These are phyloP conservation scores for Alcis repandata DNA, from an alignment of 2,888 invertebrate genomes.

Conservation along the genomic window DNA sequence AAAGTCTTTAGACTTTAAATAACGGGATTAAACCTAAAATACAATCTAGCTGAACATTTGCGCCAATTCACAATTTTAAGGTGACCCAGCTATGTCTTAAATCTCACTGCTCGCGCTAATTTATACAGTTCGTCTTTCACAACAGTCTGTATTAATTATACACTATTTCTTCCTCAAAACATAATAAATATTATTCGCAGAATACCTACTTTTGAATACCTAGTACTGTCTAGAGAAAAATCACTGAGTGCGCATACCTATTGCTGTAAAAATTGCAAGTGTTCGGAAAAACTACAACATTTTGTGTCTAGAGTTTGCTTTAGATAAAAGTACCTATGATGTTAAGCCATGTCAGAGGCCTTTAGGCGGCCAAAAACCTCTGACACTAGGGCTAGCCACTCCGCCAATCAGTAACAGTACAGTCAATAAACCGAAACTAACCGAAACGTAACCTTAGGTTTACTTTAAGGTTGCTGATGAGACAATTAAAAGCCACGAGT, in stretches of 20 bases:
- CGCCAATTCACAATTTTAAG: slow-evolving; percentile 21
- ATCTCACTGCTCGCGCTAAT: slow-evolving; percentile 37
- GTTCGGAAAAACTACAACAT: too few relatives aligned
- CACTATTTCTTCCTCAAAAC: slow-evolving; percentile 40
- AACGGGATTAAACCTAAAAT: slow-evolving; percentile 9
- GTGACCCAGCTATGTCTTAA: slow-evolving; percentile 34
- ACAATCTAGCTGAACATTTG: slow-evolving; percentile 9
- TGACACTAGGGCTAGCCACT: too few relatives aligned
- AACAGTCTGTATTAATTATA: slow-evolving; percentile 43
- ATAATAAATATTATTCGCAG: slow-evolving; percentile 42
- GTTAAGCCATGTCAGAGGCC: too few relatives aligned
- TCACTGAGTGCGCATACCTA: not conserved
- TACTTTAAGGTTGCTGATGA: too few relatives aligned
- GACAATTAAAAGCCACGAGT: too few relatives aligned
- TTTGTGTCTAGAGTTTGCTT: too few relatives aligned
- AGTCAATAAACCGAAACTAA: too few relatives aligned
- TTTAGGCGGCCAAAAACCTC: too few relatives aligned
- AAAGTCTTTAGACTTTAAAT: slow-evolving; percentile 1
- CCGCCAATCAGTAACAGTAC: too few relatives aligned
- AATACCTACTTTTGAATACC: slow-evolving; percentile 20
- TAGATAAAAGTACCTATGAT: too few relatives aligned
- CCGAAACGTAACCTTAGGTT: too few relatives aligned
- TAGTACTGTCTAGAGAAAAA: slow-evolving; percentile 6
- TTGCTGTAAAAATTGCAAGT: not conserved
- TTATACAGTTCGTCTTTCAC: slow-evolving; percentile 44